Conservation (phyloP, 2,888 invertebrate genomes). For the Onthophagus sagittarius region DNA sequence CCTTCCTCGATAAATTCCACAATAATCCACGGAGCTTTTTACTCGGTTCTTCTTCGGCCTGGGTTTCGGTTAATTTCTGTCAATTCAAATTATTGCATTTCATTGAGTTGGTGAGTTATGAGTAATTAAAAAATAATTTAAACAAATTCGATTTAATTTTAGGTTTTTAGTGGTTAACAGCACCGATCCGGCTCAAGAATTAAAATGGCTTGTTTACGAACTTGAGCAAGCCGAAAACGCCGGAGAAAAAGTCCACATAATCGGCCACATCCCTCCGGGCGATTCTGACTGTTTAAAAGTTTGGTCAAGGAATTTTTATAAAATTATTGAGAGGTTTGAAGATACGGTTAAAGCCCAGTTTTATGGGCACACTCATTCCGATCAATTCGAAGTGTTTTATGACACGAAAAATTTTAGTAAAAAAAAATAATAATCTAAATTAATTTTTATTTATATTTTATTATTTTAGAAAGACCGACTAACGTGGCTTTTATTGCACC, state of each 20-base stretch:
- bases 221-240: conserved; percentile 88
- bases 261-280: conserved; percentile 94
- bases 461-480: conserved; percentile 64
- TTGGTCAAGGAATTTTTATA: conserved; percentile 92
- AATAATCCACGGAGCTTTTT: conserved; percentile 82
- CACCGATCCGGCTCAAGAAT: conserved; percentile 91
- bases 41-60: conserved; percentile 83
- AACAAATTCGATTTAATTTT: conserved; percentile 22
- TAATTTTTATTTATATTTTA: conserved; percentile 18
- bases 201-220: conserved; percentile 92
- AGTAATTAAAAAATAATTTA: neutral
- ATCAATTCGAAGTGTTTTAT: conserved; percentile 91
- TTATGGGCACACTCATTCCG: conserved; percentile 89
- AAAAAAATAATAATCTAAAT: conserved; percentile 28
- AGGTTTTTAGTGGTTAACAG: conserved; percentile 93
- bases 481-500: conserved; percentile 90
- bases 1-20: conserved; percentile 80
- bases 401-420: conserved; percentile 72
- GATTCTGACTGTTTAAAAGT: conserved; percentile 88
- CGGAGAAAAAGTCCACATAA: conserved; percentile 93
- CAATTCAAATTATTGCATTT: conserved; percentile 94
- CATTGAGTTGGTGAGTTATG: conserved; percentile 75
- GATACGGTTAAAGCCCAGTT: conserved; percentile 86
- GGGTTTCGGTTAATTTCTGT: conserved; percentile 88
- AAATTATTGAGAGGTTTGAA: conserved; percentile 82